Conservation (phyloP, 2,888 invertebrate species). For the Alsophila aescularia region DNA sequence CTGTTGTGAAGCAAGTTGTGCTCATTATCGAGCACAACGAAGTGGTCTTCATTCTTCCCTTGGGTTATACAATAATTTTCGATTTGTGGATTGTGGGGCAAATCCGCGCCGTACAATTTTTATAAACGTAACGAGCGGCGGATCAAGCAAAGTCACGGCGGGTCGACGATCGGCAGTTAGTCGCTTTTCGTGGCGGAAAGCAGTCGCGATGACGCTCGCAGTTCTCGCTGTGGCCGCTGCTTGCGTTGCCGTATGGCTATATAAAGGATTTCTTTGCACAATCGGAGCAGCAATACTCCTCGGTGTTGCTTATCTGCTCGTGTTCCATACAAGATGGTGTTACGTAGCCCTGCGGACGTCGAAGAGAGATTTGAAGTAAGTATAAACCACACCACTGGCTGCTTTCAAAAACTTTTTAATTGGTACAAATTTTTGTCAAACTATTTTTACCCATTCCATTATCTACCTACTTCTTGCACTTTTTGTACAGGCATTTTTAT, state of each 20-base stretch:
- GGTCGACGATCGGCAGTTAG: constrained; percentile 60
- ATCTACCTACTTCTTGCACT: too few relatives aligned
- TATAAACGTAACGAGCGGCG: not conserved
- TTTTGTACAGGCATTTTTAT: not conserved
- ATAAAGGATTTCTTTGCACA: constrained; percentile 86
- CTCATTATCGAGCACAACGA: too few relatives aligned
- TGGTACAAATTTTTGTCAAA: not conserved
- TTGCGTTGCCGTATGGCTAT: constrained; percentile 75
- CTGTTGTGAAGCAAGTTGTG: not conserved
- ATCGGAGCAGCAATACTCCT: constrained; percentile 85
- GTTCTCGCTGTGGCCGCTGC: constrained; percentile 70
- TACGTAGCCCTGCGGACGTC: constrained; percentile 90
- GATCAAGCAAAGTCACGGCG: constrained; percentile 12
- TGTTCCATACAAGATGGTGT: constrained; percentile 90
- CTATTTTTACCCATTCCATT: not conserved
- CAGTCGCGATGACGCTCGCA: constrained; percentile 71
- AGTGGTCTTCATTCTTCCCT: too few relatives aligned
- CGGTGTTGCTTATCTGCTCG: constrained; percentile 85
- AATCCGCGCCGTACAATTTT: not conserved
- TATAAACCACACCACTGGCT: constrained; percentile 11
- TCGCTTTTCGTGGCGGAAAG: constrained; percentile 79
- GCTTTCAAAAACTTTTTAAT: not conserved
- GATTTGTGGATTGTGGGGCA: too few relatives aligned
- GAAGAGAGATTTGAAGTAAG: constrained; percentile 90
- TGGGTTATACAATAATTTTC: too few relatives aligned